Base-by-base conservation (phyloP, 2,888 invertebrate species). In the Sesia apiformis region DNA sequence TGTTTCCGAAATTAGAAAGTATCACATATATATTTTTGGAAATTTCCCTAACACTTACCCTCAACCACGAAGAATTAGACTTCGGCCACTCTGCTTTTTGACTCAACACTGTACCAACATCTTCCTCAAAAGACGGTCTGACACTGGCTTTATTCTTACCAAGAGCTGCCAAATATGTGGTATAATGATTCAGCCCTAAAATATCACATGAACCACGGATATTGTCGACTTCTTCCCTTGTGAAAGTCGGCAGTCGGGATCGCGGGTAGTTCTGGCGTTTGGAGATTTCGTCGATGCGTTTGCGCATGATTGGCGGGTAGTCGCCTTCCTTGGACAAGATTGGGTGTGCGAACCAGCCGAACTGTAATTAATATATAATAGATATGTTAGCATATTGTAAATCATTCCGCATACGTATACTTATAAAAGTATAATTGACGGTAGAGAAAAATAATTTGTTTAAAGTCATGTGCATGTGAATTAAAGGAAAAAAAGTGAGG, bases 181-280 rank as follows among this genome's bases (percentile, higher is more conserved):
- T 93, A 70, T 96, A 96, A 57, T 93, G 91, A 70, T 96, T 95
- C 23, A 95, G 71, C 0, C 94, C 95, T 53, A 95, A 84, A 76
- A 94, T 95, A 70, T 96, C 95, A 1, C 90, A 87, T 0, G 94
- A 92, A 0, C 91, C 92, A 42, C 76, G 80, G 38, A 95, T 90
- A 54, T 84, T 80, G 5, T 79, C 70, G 5, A 93, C 83, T 81
- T 95, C 94, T 38, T 91, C 84, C 0, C 67, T 49, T 0, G 92
- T 92, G 66, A 94, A 93, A 56, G 67, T 69, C 0, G 94, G 94
- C 3, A 94, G 81, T 5, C 94, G 90, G 0, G 94, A 93, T 23
- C 88, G 78, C 0, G 78, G 67, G 61, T 89, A 93, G 5, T 92
- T 91, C 72, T 94, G 92, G 7, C 76, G 74, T 52, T 72, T 78